Evolutionary conservation across 1,140 invertebrate genomes (phyloP), one percentile per base, ranked within the genome.

Genomic region (Caenorhabditis briggsae): DNA sequence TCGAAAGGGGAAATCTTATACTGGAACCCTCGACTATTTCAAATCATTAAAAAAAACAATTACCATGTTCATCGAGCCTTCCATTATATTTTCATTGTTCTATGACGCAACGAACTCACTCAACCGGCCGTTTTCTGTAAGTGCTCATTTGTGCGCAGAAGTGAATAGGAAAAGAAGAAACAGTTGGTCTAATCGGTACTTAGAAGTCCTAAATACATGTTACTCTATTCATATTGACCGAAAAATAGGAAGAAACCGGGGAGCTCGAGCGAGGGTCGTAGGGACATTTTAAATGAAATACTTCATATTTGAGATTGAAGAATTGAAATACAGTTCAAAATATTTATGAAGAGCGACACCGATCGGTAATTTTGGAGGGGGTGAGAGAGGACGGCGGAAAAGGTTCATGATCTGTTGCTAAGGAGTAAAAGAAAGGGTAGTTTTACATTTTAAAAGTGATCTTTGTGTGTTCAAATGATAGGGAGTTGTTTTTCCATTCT

Each of bases 111-210:
- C 53, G 46, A 53, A 46, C 70, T 78, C 70, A 50, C 20, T 78
- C 20, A 78, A 78, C 70, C 70, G 70, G 50, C 70, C 53, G 46
- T 78, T 41, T 5, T n/a, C 64, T 70, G 64, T 16, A 78, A 50
- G 70, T 78, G 70, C 70, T 78, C 70, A 78, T 78, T 78, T 78
- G 43, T 50, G n/a, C 46, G 50, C 46, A 50, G 23, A 16, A 78
- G 33, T 50, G 20, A 48, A 48, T 50, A 20, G 46, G n/a, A 50
- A 48, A 5, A 46, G 50, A 78, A 53, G 46, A 50, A 50, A 78
- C 70, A 78, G 43, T 78, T 78, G 70, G 43, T 18, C 33, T 78
- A 78, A 78, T 78, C 70, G 70, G 18, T 23, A 50, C 70, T 78
- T 78, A 41, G 1, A n/a, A 11, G 16, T 43, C 16, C 11, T 70